Base-by-base conservation (phyloP, 2,888 invertebrate species). In the Xanthorhoe spadicearia region DNA sequence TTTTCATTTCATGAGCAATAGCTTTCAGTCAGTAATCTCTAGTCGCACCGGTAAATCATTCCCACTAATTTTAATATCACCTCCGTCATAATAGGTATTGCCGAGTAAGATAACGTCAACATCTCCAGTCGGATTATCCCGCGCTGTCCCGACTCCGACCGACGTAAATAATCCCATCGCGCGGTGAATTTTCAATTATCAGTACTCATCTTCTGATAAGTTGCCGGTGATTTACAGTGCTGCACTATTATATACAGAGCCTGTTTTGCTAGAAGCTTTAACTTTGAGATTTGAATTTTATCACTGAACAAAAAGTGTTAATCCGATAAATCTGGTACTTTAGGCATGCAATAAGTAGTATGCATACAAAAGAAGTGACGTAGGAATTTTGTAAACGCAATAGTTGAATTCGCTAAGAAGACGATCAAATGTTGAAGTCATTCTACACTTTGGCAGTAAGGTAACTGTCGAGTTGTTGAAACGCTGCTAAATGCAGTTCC, bases 151-250 rank as follows among this genome's bases (percentile, higher is more conserved):
- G 72, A 56, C 62, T 70, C 74, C 71, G 71, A 56, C 62, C 60
- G 51, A 49, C 77, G 73, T n/a, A 23, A 1, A 4, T 75, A 76
- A 80, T 78, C 77, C 73, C 77, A 70, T 71, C 75, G 76, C 74
- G 71, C 69, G 74, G 67, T 74, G 78, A 83, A 83, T 83, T 83
- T 85, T 83, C 84, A 84, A 86, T 85, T 85, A 86, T 83, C 77
- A 71, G 72, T 74, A 77, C 79, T 81, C 81, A 77, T 82, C 79
- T 76, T 74, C 72, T 68, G 75, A 78, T 79, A 80, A 77, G 77
- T 74, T 77, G 75, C 73, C 73, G 70, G 76, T 78, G 79, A 79
- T 81, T 83, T 82, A 80, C 60, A 65, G 43, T 54, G 50, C 62
- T 8, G 38, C 61, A 38, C 35, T 23, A 23, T 23, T 3, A 1